phyloP scores from a whole-genome alignment of 2,797 vertebrate species.

The Coccyzus lansbergi region DNA sequence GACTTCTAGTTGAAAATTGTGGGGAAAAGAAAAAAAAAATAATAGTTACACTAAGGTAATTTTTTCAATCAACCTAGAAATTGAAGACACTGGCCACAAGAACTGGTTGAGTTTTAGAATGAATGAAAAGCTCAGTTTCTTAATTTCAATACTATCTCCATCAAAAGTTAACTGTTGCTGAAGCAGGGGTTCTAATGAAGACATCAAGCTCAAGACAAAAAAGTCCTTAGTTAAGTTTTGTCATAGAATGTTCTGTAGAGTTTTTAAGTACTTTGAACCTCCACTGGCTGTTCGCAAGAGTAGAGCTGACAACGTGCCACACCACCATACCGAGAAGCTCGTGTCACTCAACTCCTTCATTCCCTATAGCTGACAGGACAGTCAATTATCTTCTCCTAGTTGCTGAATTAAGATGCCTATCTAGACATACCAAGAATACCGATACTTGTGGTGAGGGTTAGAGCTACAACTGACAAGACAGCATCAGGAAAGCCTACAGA shows the following conservation, averaged over 20 bases:
- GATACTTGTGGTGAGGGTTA: neutral
- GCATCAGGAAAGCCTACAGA: neutral
- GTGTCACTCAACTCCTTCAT: neutral
- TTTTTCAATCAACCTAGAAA: neutral
- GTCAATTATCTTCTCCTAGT: neutral
- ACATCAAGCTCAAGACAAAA: neutral
- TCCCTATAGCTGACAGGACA: neutral
- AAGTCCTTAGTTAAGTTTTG: neutral
- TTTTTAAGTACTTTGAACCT: neutral
- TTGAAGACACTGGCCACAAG: neutral
- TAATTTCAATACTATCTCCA: neutral
- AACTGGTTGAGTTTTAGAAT: neutral
- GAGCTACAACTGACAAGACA: neutral
- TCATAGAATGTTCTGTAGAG: neutral
- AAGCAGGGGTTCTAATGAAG: neutral
- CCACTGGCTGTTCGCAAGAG: neutral
- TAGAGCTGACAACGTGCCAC: neutral
- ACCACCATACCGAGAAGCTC: neutral
- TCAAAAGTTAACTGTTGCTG: neutral
- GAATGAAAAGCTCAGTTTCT: neutral
- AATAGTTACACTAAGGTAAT: neutral
- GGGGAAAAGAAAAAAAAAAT: neutral
- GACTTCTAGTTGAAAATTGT: fast-evolving
- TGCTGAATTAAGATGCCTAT: neutral
- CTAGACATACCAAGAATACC: neutral